Conservation (phyloP, 2,888 invertebrate genomes). For the Hoplodrina ambigua region DNA sequence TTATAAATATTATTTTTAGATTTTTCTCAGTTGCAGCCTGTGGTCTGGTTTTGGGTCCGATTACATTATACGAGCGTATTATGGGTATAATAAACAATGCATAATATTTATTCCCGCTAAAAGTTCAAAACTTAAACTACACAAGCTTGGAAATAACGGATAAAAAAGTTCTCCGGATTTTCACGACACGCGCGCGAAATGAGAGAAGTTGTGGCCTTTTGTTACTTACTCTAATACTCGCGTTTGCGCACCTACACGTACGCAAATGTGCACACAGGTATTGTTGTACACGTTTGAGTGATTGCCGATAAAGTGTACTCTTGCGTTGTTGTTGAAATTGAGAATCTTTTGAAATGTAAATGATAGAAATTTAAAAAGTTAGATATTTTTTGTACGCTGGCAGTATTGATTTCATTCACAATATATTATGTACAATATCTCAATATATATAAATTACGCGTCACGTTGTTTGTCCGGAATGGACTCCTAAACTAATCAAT, state of each 20-base stretch:
- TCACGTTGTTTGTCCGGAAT: too few species aligned
- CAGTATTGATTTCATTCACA: too few species aligned
- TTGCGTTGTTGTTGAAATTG: conserved; percentile 6
- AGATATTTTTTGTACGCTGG: neutral
- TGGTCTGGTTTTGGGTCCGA: too few species aligned
- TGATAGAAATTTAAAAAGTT: too few species aligned
- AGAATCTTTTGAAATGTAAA: conserved; percentile 1
- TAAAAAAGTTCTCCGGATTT: conserved; percentile 78
- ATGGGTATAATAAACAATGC: too few species aligned
- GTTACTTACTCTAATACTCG: conserved; percentile 72
- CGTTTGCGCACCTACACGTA: conserved; percentile 19
- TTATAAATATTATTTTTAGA: too few species aligned
- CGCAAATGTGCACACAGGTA: conserved; percentile 36
- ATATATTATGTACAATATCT: too few species aligned
- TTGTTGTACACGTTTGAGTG: conserved; percentile 25
- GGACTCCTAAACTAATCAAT: too few species aligned
- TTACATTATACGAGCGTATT: too few species aligned
- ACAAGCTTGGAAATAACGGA: conserved; percentile 65
- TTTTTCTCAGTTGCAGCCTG: too few species aligned
- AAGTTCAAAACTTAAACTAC: conserved; percentile 33
- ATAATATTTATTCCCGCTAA: neutral
- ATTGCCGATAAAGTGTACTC: conserved; percentile 18
- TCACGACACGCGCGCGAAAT: conserved; percentile 70
- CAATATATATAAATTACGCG: too few species aligned
- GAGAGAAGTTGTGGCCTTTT: conserved; percentile 78